These are phyloP conservation scores for Eupithecia exiguata DNA, from an alignment of 2,888 invertebrate genomes.

Conservation along the genomic window DNA sequence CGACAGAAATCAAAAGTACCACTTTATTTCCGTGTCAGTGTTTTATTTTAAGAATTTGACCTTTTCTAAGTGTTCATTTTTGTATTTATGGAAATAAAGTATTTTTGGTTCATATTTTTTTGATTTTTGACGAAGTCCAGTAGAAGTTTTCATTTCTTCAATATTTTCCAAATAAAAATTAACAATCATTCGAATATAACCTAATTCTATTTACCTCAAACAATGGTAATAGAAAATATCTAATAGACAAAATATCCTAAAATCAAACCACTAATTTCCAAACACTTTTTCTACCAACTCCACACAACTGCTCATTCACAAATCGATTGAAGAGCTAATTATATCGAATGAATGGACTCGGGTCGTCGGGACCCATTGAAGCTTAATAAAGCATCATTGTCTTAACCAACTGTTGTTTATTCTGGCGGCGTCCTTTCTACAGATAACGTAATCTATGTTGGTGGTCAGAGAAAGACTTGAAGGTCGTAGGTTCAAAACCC, in stretches of 20 bases:
- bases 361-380: constrained; percentile 61
- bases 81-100: too few relatives aligned
- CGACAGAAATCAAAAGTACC: too few relatives aligned
- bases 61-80: too few relatives aligned
- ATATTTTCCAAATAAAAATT: too few relatives aligned
- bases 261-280: constrained; percentile 3
- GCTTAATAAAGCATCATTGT: constrained; percentile 68
- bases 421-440: constrained; percentile 61
- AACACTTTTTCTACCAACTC: background rate
- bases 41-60: too few relatives aligned
- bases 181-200: too few relatives aligned
- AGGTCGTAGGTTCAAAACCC: constrained; percentile 1
- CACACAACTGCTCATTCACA: constrained; percentile 50
- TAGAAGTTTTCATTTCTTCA: too few relatives aligned
- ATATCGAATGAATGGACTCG: constrained; percentile 64
- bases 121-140: too few relatives aligned
- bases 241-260: background rate
- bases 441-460: constrained; percentile 58
- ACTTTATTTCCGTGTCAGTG: too few relatives aligned
- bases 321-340: constrained; percentile 66
- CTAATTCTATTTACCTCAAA: too few relatives aligned
- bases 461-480: constrained; percentile 48
- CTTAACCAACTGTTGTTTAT: constrained; percentile 38
- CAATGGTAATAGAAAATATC: too few relatives aligned
- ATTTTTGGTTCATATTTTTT: too few relatives aligned